Evolutionary conservation across 1,140 invertebrate genomes (phyloP), one percentile per base, ranked within the genome.

Genomic region (Lasioglossum albipes): DNA sequence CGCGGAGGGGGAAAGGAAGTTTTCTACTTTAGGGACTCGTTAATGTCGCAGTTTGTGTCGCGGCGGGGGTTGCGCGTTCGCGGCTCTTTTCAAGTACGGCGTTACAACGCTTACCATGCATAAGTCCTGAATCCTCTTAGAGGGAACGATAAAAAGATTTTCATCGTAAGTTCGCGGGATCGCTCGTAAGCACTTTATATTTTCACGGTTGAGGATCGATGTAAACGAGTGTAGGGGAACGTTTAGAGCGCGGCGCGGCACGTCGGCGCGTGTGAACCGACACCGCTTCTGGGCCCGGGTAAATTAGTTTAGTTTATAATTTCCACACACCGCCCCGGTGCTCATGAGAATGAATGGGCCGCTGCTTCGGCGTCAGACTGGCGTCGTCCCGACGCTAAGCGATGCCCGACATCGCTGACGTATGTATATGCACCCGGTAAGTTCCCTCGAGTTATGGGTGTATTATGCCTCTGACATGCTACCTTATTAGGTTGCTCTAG

Each of bases 271-370:
- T 4, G 42, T 12, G 41, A 64, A 12, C 20, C 57, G 7, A 18
- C 62, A 68, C 54, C 45, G 78, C 67, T 68, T 85, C 49, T 54
- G n/a, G 52, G 36, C 71, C 67, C 42, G 61, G 62, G 82, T 87
- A 88, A 84, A 89, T 87, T 88, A 89, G 87, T 88, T 88, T 88
- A 88, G 85, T 89, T 89, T 86, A 89, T 89, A 89, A 89, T 88
- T 88, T 86, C 79, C 82, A 81, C 68, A 73, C 82, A 75, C 64
- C 68, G 41, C 13, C 57, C 78, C 12, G 49, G 62, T 67, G 78
- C 76, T 86, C 78, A 82, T 75, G 85, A 86, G 80, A 87, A 89
- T 82, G 68, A 89, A 88, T 87, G 82, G 70, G 68, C 64, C 41
- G 67, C 65, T 83, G 80, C 84, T 84, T 81, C 61, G 82, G 75